A percentile compares a stretch with the other conserved stretches of the same genome.
phyloP scores from a whole-genome alignment of 2,888 invertebrate genomes.

The Colostygia pectinataria region DNA sequence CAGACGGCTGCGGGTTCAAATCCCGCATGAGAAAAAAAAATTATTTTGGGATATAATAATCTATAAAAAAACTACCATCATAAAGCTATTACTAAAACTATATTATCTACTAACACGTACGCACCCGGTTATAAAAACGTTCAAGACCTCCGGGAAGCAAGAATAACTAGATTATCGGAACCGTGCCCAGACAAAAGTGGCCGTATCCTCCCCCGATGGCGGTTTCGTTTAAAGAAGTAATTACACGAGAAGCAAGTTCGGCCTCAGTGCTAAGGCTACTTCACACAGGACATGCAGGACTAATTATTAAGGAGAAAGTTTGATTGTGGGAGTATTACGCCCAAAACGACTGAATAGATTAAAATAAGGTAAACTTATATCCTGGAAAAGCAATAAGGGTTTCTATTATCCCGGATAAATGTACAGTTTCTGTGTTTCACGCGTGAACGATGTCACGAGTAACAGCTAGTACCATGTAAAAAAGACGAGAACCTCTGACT shows the following conservation, averaged over 20 bases:
- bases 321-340: too few relatives aligned
- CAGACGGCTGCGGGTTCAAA: too few relatives aligned
- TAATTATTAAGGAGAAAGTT: too few relatives aligned
- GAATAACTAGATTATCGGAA: constrained; percentile 67
- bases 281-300: constrained; percentile 4
- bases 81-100: constrained; percentile 20
- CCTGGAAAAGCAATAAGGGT: too few relatives aligned
- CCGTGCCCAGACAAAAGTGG: constrained; percentile 66
- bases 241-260: constrained; percentile 73
- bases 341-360: too few relatives aligned
- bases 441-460: too few relatives aligned
- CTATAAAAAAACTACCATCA: background rate
- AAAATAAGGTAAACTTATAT: background rate
- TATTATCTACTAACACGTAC: constrained; percentile 30
- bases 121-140: constrained; percentile 38
- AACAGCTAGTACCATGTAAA: too few relatives aligned
- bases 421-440: too few relatives aligned
- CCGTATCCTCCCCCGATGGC: constrained; percentile 58
- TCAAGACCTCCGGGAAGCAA: constrained; percentile 40
- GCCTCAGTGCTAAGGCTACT: constrained; percentile 38
- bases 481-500: too few relatives aligned
- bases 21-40: too few relatives aligned
- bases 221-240: constrained; percentile 80
- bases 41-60: too few relatives aligned
- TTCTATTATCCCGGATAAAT: too few relatives aligned